Conservation (phyloP, 2,797 vertebrate genomes). For the Enteromius viviparus region DNA sequence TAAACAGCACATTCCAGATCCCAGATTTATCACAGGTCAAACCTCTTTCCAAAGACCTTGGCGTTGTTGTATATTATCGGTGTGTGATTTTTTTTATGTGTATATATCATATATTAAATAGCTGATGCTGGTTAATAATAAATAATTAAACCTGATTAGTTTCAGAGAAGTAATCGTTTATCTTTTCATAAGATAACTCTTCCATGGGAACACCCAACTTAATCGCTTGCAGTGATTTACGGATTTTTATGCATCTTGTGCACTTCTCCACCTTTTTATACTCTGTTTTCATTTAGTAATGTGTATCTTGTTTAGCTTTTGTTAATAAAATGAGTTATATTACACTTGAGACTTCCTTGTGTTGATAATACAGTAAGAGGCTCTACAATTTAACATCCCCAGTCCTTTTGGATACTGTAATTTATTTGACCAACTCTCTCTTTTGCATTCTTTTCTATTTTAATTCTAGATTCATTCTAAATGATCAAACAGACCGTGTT, state of each 20-base stretch:
- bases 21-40: neutral
- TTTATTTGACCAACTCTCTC: neutral
- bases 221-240: neutral
- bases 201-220: neutral
- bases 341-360: neutral
- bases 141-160: neutral
- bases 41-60: neutral
- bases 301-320: neutral
- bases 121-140: neutral
- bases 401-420: neutral
- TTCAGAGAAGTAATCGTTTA: neutral
- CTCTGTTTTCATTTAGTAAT: neutral
- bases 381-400: neutral
- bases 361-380: neutral
- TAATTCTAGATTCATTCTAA: neutral
- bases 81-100: neutral
- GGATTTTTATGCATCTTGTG: neutral
- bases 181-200: conserved; percentile 3
- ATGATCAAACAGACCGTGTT: neutral
- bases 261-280: neutral
- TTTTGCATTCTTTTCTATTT: neutral
- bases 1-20: neutral
- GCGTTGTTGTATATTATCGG: neutral
- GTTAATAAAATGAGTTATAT: neutral
- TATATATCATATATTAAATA: neutral